Percentiles rank a stretch among this genome's conserved stretches.
Conservation (phyloP, 2,888 invertebrate genomes). For the Hoplodrina ambigua region DNA sequence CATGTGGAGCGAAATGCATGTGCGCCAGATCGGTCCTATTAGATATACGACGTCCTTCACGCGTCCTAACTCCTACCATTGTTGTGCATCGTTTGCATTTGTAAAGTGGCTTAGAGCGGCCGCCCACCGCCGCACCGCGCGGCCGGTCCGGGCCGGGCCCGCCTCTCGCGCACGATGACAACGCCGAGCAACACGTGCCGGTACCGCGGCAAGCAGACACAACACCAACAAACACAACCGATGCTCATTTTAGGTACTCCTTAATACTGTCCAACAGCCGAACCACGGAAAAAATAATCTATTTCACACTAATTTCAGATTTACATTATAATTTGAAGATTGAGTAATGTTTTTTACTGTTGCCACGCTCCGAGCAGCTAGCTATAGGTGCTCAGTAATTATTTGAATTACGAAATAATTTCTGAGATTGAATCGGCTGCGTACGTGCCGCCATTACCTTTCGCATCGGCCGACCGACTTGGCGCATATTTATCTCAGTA, state of each 20-base stretch:
- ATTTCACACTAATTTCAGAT: constrained; percentile 74
- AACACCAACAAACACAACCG: constrained; percentile 51
- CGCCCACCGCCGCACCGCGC: constrained; percentile 76
- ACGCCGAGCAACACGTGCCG: constrained; percentile 57
- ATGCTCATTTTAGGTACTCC: constrained; percentile 41
- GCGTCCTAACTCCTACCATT: constrained; percentile 90
- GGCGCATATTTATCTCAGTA: constrained; percentile 70
- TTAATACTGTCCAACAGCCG: constrained; percentile 48
- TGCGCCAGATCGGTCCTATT: constrained; percentile 85
- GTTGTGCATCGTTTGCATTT: constrained; percentile 88
- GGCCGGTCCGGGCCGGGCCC: constrained; percentile 63
- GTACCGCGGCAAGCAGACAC: constrained; percentile 27
- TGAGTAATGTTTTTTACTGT: constrained; percentile 76
- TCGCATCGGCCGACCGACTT: constrained; percentile 70
- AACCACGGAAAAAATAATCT: constrained; percentile 66
- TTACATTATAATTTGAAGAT: constrained; percentile 73
- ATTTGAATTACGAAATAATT: constrained; percentile 81
- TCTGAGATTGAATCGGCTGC: constrained; percentile 77
- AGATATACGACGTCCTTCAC: constrained; percentile 89
- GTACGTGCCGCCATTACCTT: constrained; percentile 78
- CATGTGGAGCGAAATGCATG: constrained; percentile 87
- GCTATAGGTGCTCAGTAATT: constrained; percentile 75
- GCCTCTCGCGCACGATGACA: constrained; percentile 78
- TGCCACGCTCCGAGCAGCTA: constrained; percentile 71
- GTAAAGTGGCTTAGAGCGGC: constrained; percentile 83